Conservation (phyloP, 1,140 invertebrate genomes). For the Aleiodes sp. region DNA sequence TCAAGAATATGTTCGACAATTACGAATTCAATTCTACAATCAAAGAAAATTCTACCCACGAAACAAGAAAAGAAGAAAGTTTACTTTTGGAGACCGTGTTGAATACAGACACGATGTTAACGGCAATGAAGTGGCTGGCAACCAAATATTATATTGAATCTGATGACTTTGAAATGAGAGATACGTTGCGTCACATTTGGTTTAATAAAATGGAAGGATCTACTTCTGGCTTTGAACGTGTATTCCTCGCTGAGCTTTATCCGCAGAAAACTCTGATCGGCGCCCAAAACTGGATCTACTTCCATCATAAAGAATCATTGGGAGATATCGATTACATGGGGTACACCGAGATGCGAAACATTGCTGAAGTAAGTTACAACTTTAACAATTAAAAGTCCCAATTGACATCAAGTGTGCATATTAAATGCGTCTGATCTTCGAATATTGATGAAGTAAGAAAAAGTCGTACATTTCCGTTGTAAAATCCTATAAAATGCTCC, state of each 20-base stretch:
- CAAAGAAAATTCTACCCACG: slow-evolving; percentile 77
- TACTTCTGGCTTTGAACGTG: slow-evolving; percentile 87
- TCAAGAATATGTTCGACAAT: slow-evolving; percentile 75
- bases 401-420: too few relatives aligned
- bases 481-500: too few relatives aligned
- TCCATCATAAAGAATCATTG: slow-evolving; percentile 74
- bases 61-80: slow-evolving; percentile 67
- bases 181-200: slow-evolving; percentile 80
- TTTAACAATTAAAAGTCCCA: not conserved
- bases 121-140: slow-evolving; percentile 68
- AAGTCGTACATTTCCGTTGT: too few relatives aligned
- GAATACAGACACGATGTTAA: slow-evolving; percentile 70
- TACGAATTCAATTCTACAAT: slow-evolving; percentile 76
- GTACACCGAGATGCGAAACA: slow-evolving; percentile 74
- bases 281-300: slow-evolving; percentile 89
- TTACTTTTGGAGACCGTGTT: slow-evolving; percentile 70
- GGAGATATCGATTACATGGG: slow-evolving; percentile 80
- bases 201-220: slow-evolving; percentile 81
- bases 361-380: slow-evolving; percentile 72
- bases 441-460: too few relatives aligned
- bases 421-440: too few relatives aligned
- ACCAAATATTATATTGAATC: slow-evolving; percentile 60
- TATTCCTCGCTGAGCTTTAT: slow-evolving; percentile 86
- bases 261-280: slow-evolving; percentile 74
- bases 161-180: slow-evolving; percentile 68